phyloP scores from a whole-genome alignment of 2,888 invertebrate genomes.

The Copidosoma aretas region DNA sequence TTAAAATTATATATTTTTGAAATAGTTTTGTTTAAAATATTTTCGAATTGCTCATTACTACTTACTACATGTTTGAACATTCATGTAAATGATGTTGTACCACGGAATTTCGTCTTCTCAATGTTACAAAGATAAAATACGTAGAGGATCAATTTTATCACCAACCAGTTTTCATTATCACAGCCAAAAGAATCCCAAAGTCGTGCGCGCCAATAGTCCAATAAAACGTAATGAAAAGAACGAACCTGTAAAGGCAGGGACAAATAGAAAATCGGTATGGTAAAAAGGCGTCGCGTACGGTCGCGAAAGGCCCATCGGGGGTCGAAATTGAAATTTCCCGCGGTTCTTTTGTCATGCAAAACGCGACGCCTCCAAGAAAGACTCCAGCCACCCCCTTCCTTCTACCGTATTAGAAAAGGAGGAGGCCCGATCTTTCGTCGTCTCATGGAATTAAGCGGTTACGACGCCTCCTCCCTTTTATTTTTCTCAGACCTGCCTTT shows the following conservation, averaged over 20 bases:
- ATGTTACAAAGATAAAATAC: no score
- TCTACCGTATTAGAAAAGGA: constrained; percentile 2
- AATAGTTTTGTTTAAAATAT: no score
- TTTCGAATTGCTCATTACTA: no score
- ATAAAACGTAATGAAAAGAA: not conserved
- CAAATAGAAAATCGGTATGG: not conserved
- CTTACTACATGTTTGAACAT: no score
- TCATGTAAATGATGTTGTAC: no score
- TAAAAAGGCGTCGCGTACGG: not conserved
- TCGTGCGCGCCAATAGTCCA: not conserved
- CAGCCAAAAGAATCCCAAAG: no score
- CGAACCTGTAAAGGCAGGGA: not conserved
- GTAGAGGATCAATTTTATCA: no score
- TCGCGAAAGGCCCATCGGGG: constrained; percentile 14
- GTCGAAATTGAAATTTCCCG: constrained; percentile 54
- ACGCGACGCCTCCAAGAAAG: constrained; percentile 40
- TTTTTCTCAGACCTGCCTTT: constrained; percentile 44
- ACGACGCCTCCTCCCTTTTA: constrained; percentile 39
- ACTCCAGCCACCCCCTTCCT: not conserved
- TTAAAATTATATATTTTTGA: no score
- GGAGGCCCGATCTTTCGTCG: constrained; percentile 42
- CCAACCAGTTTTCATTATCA: no score
- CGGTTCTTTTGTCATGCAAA: constrained; percentile 59
- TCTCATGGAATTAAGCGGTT: constrained; percentile 58
- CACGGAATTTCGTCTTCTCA: no score